Evolutionary conservation across 2,888 invertebrate genomes (phyloP), one percentile per base, ranked within the genome.

Genomic region (Eurytoma adleriae): DNA sequence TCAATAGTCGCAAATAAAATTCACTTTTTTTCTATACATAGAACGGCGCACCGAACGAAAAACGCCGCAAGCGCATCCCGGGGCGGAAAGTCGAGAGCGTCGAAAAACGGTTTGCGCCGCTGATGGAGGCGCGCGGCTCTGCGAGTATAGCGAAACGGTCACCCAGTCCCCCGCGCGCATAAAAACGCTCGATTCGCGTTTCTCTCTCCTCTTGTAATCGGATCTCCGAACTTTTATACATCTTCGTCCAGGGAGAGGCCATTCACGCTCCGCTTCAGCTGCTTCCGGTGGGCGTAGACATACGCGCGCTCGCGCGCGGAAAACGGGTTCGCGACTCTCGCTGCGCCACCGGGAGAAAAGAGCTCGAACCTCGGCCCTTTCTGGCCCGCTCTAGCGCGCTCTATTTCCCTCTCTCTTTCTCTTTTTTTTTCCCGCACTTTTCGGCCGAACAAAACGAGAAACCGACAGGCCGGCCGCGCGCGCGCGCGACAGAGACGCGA

Each of bases 261-360:
- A 89, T 90, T 89, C 87, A 89, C 83, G 84, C 83, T 83, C 82
- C 83, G 84, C 78, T 84, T 87, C 90, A 90, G 90, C 90, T 90
- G 90, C 84, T 90, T 90, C 90, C 90, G 90, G 90, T 90, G 90
- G 90, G 90, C 90, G 90, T 90, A 76, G 59, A 87, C 87, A 88
- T 86, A 86, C 85, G 86, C 87, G 88, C 87, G 86, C 86, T 86
- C 85, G 86, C 87, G 88, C 87, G 86, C 86, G 88, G 85, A 86
- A 86, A 90, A 90, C 90, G 90, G 90, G 90, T 90, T 90, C 87
- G 89, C 89, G 88, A 90, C 88, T 87, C 88, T 87, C 86, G 80
- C 56, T 61, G 7, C 54, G 3, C 54, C 54, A n/a, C 64, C 82
- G 81, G 72, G 67, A 81, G 70, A 67, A 79, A 79, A 80, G 64